Evolutionary conservation across 2,113 vertebrate species (phyloP).

Genomic region (Pollachius pollachius): DNA sequence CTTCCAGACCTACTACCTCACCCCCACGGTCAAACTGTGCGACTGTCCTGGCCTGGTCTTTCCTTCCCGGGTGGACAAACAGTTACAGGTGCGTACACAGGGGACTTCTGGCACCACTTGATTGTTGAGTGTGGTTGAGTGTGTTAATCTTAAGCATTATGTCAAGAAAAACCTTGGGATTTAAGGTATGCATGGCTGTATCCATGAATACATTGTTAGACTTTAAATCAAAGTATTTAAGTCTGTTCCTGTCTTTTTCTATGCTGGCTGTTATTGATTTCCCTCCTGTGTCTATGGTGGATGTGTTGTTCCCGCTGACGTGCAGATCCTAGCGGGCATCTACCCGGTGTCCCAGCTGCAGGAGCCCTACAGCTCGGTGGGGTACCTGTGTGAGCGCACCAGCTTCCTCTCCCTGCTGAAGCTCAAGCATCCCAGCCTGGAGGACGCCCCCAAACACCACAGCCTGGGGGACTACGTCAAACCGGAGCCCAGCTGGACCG

Average conservation of each 20-base stretch:
- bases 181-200: too few relatives aligned
- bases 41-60: slow-evolving; percentile 91
- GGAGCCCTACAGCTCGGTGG: slow-evolving; percentile 88
- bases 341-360: slow-evolving; percentile 90
- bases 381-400: slow-evolving; percentile 83
- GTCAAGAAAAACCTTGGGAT: too few relatives aligned
- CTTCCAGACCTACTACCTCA: slow-evolving; percentile 95
- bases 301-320: neutral
- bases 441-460: slow-evolving; percentile 21
- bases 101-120: too few relatives aligned
- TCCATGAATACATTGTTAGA: neutral
- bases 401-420: slow-evolving; percentile 77
- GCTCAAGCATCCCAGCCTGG: slow-evolving; percentile 73
- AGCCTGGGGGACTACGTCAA: slow-evolving; percentile 8
- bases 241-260: slow-evolving; percentile 13
- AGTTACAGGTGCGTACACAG: slow-evolving; percentile 76
- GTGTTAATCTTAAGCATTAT: too few relatives aligned
- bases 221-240: neutral
- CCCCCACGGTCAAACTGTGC: slow-evolving; percentile 85
- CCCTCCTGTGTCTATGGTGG: neutral
- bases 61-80: slow-evolving; percentile 81
- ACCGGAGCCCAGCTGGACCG: slow-evolving; percentile 71
- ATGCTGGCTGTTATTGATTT: neutral
- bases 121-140: too few relatives aligned
- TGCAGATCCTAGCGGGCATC: slow-evolving; percentile 84